Evolutionary conservation across 2,113 vertebrate genomes (phyloP).

Genomic region (Agapornis roseicollis): DNA sequence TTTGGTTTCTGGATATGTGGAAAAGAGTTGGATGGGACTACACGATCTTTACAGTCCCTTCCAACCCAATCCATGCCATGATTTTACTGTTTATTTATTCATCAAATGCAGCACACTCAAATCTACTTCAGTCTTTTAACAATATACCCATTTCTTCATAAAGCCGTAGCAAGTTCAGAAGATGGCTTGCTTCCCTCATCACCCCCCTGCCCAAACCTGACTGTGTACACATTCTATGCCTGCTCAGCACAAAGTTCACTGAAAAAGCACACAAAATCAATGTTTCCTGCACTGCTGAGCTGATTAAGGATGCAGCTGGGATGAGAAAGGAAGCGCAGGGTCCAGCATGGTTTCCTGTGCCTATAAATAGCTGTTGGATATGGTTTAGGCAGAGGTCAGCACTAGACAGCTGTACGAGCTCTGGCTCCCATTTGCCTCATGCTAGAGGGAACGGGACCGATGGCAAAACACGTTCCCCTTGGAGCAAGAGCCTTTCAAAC

Average conservation of each 20-base stretch:
- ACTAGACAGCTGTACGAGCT: background rate
- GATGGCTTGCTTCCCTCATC: background rate
- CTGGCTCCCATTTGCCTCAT: background rate
- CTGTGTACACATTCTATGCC: fast-evolving
- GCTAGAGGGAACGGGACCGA: background rate
- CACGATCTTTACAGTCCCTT: background rate
- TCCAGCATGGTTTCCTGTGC: background rate
- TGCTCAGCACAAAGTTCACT: background rate
- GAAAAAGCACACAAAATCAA: background rate
- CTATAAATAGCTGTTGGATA: background rate
- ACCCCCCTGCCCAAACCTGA: background rate
- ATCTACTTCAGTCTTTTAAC: background rate
- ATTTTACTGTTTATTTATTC: background rate
- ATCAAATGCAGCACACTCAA: background rate
- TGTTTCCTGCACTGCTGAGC: background rate
- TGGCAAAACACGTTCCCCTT: fast-evolving
- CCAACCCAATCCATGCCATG: background rate
- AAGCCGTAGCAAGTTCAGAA: background rate
- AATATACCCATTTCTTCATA: background rate
- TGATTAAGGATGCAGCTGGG: background rate
- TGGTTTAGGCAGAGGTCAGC: background rate
- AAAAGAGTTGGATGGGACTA: background rate
- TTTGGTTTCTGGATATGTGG: background rate
- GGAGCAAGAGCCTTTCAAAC: background rate
- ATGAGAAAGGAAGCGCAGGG: background rate